A percentile compares a stretch with the other conserved stretches of the same genome.
These are phyloP conservation scores for Megalonaias nervosa DNA, from an alignment of 1,140 invertebrate genomes.

Conservation along the genomic window DNA sequence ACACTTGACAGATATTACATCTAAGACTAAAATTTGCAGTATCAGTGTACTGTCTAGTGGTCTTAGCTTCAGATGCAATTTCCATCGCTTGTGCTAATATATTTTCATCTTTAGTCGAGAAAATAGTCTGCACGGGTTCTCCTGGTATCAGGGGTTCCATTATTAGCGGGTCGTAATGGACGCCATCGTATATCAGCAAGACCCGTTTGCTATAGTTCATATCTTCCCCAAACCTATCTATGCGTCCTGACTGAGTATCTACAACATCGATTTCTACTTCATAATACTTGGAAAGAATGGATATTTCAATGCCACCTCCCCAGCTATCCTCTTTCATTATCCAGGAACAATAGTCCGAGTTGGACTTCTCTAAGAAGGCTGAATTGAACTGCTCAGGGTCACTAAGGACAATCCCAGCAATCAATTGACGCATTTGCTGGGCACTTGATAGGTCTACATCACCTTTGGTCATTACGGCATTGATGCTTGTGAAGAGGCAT, in stretches of 20 bases:
- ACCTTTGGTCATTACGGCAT: slow-evolving; percentile 77
- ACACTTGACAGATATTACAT: slow-evolving; percentile 84
- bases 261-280: slow-evolving; percentile 94
- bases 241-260: slow-evolving; percentile 89
- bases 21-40: slow-evolving; percentile 88
- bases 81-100: slow-evolving; percentile 86
- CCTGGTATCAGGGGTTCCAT: slow-evolving; percentile 79
- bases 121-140: slow-evolving; percentile 78
- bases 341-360: slow-evolving; percentile 85
- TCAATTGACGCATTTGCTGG: slow-evolving; percentile 85
- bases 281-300: slow-evolving; percentile 91
- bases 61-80: slow-evolving; percentile 89
- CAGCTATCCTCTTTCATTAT: slow-evolving; percentile 77
- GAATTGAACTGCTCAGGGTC: slow-evolving; percentile 87
- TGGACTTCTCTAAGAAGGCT: slow-evolving; percentile 89
- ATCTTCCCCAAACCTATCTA: slow-evolving; percentile 96
- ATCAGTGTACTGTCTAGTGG: slow-evolving; percentile 90
- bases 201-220: slow-evolving; percentile 87
- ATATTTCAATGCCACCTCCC: slow-evolving; percentile 96
- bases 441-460: slow-evolving; percentile 83
- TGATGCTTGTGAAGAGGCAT: slow-evolving; percentile 93
- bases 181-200: slow-evolving; percentile 95
- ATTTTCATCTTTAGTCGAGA: slow-evolving; percentile 80
- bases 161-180: slow-evolving; percentile 96
- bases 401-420: slow-evolving; percentile 85